Evolutionary conservation across 1,140 invertebrate genomes (phyloP).

Genomic region (Apocrypta bakeri): DNA sequence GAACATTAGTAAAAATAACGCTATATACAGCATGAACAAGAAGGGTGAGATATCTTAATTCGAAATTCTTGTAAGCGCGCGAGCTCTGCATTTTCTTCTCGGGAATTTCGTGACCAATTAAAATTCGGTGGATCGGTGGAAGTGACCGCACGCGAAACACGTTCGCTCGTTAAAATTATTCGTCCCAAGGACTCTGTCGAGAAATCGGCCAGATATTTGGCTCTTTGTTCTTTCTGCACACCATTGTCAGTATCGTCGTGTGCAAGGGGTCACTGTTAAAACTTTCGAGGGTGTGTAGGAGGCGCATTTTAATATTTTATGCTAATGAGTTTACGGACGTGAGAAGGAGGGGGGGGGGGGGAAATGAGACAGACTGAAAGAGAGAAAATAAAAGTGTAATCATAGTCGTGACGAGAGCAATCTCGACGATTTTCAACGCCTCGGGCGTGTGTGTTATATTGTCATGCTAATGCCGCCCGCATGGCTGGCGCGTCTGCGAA

Average conservation of each 20-base stretch:
- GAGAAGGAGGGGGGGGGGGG: background rate
- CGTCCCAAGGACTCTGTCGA: slow-evolving; percentile 21
- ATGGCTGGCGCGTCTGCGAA: background rate
- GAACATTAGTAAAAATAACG: background rate
- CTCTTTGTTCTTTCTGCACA: background rate
- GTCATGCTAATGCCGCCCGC: slow-evolving; percentile 51
- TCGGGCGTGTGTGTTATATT: slow-evolving; percentile 43
- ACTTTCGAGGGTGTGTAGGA: slow-evolving; percentile 4
- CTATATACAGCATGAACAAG: background rate
- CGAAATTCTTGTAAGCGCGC: slow-evolving; percentile 19
- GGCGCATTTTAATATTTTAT: slow-evolving; percentile 50
- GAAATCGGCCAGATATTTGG: background rate
- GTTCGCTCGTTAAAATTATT: slow-evolving; percentile 71
- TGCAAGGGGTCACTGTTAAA: background rate
- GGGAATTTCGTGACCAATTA: slow-evolving; percentile 60
- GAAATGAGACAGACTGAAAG: background rate
- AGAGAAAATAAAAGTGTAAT: slow-evolving; percentile 32
- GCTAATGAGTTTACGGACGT: slow-evolving; percentile 24
- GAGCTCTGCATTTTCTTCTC: slow-evolving; percentile 2
- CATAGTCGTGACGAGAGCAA: slow-evolving; percentile 30
- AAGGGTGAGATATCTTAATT: slow-evolving; percentile 40
- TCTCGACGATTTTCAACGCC: slow-evolving; percentile 42
- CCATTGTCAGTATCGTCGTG: background rate
- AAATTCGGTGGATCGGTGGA: slow-evolving; percentile 55
- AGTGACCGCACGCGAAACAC: slow-evolving; percentile 41